Evolutionary conservation across 2,888 invertebrate genomes (phyloP), one percentile per base, ranked within the genome.

Genomic region (Dysmachus trigonus): DNA sequence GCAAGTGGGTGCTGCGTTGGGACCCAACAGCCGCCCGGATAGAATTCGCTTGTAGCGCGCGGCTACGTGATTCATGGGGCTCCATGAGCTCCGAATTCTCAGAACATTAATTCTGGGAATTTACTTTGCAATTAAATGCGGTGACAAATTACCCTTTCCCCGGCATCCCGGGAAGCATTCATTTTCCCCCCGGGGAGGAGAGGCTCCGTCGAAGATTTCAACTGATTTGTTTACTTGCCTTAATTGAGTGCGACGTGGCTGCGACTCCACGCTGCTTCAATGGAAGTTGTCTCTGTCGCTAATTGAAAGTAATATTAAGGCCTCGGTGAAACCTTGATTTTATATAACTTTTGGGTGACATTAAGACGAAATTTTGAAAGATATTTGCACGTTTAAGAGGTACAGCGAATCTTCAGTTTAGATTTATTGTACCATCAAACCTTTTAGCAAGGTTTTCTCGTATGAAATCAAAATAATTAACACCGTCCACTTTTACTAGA

Each of bases 101-200:
- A 83, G 83, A 83, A 72, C 83, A 83, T 83, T 83, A 83, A 72
- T 83, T 83, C 72, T 72, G 15, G 72, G 72, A 83, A 83, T 83
- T 83, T 83, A 72, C 83, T 72, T 81, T 83, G 83, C 83, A 83
- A 83, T 83, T 83, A 83, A 83, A 83, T 83, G 30, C 72, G 72
- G 83, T 83, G 83, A 83, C 83, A 83, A 83, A 83, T 83, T 83
- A 72, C 72, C 83, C 83, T 41, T 72, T 83, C 30, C 83, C 22
- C 72, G 10, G 41, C 27, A 10, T 41, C 27, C 38, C 38, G 27
- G 15, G 38, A 35, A 38, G 77, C 7, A 7, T 8, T 35, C 33
- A n/a, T 73, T 33, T 27, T 71, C n/a, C n/a, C 1, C 53, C 13
- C 35, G 73, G 33, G 0, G 31, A 13, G 30, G 73, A 27, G 8